Evolutionary conservation across 1,140 invertebrate genomes (phyloP).

Genomic region (Stegodyphus dumicola): DNA sequence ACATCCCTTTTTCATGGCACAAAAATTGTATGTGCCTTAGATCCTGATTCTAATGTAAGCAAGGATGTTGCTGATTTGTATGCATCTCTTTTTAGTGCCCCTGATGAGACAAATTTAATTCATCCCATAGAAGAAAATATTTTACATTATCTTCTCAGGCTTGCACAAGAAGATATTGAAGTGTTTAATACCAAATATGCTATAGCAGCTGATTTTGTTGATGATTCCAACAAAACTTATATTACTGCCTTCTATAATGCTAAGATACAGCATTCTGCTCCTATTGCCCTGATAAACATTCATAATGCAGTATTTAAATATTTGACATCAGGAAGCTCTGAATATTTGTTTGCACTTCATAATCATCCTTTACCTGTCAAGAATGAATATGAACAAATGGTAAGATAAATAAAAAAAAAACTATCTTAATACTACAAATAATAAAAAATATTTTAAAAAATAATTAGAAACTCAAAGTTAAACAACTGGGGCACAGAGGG

Average conservation of each 20-base stretch:
- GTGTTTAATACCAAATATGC: not conserved
- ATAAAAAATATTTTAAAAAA: too few relatives aligned
- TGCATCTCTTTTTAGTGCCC: not conserved
- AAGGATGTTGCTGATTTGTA: not conserved
- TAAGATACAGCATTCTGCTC: not conserved
- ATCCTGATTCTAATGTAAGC: not conserved
- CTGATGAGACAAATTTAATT: not conserved
- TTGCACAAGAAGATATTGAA: not conserved
- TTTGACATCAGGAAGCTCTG: too few relatives aligned
- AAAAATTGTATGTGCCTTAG: not conserved
- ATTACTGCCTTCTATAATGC: too few relatives aligned
- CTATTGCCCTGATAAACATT: too few relatives aligned
- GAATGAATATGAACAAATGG: too few relatives aligned
- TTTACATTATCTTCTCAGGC: not conserved
- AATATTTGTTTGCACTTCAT: too few relatives aligned
- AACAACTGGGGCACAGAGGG: too few relatives aligned
- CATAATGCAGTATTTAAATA: too few relatives aligned
- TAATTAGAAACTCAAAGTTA: too few relatives aligned
- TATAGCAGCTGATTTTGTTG: not conserved
- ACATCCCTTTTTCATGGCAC: not conserved
- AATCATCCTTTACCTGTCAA: too few relatives aligned
- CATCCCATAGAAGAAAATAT: slow-evolving; percentile 2
- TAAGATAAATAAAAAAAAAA: too few relatives aligned
- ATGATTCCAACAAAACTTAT: not conserved
- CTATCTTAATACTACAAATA: too few relatives aligned